A percentile compares a stretch with the other conserved stretches of the same genome.
These are phyloP conservation scores for Callyntrura guangdongensis DNA, from an alignment of 2,888 invertebrate species.

Conservation along the genomic window DNA sequence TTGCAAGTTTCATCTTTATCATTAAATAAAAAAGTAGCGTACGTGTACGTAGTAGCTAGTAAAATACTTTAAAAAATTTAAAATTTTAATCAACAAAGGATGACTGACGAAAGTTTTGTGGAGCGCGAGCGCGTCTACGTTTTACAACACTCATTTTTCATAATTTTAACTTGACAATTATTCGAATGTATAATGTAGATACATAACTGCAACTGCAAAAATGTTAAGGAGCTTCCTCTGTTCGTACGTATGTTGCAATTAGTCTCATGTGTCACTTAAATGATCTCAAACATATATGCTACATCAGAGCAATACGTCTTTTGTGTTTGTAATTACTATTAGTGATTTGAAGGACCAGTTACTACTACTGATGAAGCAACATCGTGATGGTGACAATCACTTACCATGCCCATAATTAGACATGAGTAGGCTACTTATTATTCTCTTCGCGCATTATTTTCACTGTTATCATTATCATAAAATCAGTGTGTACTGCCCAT, in stretches of 20 bases:
- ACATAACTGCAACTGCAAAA: background rate
- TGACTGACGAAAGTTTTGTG: background rate
- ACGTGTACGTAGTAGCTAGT: too few relatives aligned
- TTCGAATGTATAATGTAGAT: background rate
- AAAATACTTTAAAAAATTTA: background rate
- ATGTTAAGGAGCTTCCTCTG: too few relatives aligned
- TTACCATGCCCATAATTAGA: slow-evolving; percentile 82
- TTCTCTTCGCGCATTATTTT: slow-evolving; percentile 55
- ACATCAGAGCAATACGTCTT: slow-evolving; percentile 1
- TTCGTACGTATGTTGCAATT: slow-evolving; percentile 7
- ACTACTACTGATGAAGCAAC: slow-evolving; percentile 59
- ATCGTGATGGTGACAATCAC: slow-evolving; percentile 67
- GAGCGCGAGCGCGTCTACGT: background rate
- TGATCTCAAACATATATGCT: slow-evolving; percentile 23
- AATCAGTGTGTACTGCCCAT: too few relatives aligned
- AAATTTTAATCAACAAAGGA: background rate
- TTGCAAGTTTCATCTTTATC: background rate
- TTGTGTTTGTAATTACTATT: slow-evolving; percentile 30
- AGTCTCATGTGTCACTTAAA: slow-evolving; percentile 43
- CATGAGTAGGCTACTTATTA: slow-evolving; percentile 81
- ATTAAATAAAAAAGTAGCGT: background rate
- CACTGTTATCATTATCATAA: background rate
- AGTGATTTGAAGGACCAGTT: slow-evolving; percentile 48
- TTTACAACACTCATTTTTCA: background rate
- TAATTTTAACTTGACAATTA: background rate